Evolutionary conservation across 2,888 invertebrate species (phyloP), one percentile per base, ranked within the genome.

Genomic region (Drosophila multiciliata): DNA sequence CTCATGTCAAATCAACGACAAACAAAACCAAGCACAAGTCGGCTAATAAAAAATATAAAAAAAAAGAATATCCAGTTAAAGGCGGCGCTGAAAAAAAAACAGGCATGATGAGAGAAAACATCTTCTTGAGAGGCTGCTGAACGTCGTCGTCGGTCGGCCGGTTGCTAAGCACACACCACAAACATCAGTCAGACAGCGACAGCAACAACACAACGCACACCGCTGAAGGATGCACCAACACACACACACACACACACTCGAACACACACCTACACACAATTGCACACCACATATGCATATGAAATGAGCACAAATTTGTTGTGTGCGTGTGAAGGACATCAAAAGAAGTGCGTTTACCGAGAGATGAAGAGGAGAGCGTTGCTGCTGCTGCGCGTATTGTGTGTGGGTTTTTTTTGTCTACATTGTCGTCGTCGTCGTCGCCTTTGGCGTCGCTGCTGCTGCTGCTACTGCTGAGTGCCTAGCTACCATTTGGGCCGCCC

Each of bases 391-490:
- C 45, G 23, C 45, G 15, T 45, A 7, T 45, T 45, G 75, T 48
- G 59, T 54, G 52, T n/a, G 73, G 60, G 48, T 49, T 52, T 49
- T 52, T 38, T 57, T 53, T 68, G 58, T 48, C 50, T 33, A 50
- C 58, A 49, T 58, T 17, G 50, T 60, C 49, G 54, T 74, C 63
- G 45, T 73, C 63, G 33, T 60, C 71, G 53, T 50, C 65, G 55
- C 35, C 55, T 42, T 58, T 48, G 52, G 38, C 64, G 72, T 48
- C 67, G 83, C 80, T 85, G 83, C 45, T 45, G 45, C 45, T 60
- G 66, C 65, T 73, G 85, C 67, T 80, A 73, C 66, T 83, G 84
- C 87, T 89, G 79, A 83, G 84, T 83, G 89, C 89, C 83, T 81
- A 88, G 83, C 86, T 82, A 79, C 82, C 85, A 70, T 70, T 62